phyloP scores from a whole-genome alignment of 1,140 invertebrate genomes.

The Drosophila nebulosa region DNA sequence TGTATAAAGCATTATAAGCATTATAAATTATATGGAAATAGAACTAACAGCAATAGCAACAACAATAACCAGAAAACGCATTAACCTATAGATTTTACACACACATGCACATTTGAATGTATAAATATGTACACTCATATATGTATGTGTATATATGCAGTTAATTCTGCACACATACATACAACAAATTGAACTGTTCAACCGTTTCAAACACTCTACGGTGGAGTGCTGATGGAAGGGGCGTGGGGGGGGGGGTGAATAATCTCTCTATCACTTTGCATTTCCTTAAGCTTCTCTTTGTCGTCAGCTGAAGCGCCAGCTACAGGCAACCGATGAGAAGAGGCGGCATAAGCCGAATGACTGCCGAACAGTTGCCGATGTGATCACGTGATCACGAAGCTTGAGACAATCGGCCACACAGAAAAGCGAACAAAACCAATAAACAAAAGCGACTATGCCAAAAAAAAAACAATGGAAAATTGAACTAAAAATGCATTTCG shows the following conservation, averaged over 20 bases:
- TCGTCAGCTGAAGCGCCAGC: too few relatives aligned
- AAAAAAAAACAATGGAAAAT: too few relatives aligned
- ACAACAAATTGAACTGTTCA: not conserved
- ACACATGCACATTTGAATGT: not conserved
- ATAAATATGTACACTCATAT: not conserved
- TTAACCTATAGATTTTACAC: not conserved
- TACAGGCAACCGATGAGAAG: too few relatives aligned
- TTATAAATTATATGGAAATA: constrained; percentile 55
- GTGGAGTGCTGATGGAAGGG: too few relatives aligned
- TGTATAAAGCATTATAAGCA: constrained; percentile 53
- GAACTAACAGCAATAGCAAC: not conserved
- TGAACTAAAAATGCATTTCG: too few relatives aligned
- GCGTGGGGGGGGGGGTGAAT: too few relatives aligned
- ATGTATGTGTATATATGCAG: not conserved
- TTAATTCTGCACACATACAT: not conserved
- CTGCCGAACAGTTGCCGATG: too few relatives aligned
- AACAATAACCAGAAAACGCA: not conserved
- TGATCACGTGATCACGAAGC: too few relatives aligned
- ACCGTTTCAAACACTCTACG: not conserved
- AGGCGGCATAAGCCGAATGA: too few relatives aligned
- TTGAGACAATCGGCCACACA: too few relatives aligned
- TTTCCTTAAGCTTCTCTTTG: not conserved
- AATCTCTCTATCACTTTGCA: not conserved
- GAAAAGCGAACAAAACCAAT: too few relatives aligned
- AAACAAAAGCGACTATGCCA: too few relatives aligned